Evolutionary conservation across 2,113 vertebrate genomes (phyloP).

Genomic region (Scalopus aquaticus): DNA sequence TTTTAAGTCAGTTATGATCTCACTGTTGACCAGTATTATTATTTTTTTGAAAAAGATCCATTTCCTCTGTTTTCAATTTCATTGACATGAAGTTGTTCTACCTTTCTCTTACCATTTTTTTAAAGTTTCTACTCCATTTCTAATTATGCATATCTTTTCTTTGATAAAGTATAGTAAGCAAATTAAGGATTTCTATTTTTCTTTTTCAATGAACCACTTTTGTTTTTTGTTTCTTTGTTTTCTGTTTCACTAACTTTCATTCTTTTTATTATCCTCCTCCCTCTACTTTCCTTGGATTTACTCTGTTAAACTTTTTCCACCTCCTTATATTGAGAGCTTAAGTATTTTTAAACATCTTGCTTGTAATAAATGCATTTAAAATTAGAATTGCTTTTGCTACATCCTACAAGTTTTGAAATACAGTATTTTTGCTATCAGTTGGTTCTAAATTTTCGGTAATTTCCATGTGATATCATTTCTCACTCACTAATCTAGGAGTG

Average conservation of each 20-base stretch:
- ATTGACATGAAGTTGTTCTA: slow-evolving; percentile 10
- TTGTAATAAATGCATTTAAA: neutral
- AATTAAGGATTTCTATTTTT: neutral
- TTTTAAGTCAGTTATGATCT: too few species aligned
- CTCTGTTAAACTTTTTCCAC: neutral
- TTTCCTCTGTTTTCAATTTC: neutral
- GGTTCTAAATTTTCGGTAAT: neutral
- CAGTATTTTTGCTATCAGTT: neutral
- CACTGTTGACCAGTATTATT: too few species aligned
- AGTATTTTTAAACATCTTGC: slow-evolving; percentile 12
- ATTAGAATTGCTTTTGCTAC: neutral
- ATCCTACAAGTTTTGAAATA: neutral
- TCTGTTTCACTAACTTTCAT: neutral
- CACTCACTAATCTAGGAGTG: slow-evolving; percentile 6
- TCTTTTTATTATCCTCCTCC: neutral
- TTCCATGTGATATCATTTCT: neutral
- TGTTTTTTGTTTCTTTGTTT: neutral
- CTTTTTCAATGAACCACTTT: neutral
- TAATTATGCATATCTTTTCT: neutral
- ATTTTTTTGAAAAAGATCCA: neutral
- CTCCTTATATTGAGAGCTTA: neutral
- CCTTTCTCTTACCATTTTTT: neutral
- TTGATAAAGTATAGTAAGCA: neutral
- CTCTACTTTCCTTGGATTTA: neutral
- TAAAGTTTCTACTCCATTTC: neutral